Base-by-base conservation (phyloP, 2,797 vertebrate genomes). In the Ptychadena robeensis region DNA sequence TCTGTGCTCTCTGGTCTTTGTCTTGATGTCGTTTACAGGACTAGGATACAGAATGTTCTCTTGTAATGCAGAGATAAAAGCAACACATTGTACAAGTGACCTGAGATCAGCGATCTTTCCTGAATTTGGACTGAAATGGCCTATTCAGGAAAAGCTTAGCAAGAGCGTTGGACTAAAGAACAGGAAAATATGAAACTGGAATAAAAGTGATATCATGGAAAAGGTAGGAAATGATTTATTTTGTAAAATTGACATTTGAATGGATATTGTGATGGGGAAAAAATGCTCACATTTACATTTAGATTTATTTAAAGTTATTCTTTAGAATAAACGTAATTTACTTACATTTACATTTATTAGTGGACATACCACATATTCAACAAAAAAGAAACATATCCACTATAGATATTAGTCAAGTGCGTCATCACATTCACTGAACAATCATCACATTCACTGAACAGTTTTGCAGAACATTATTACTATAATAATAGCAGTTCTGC, bases 111-210 rank as follows among this genome's bases (percentile, higher is more conserved):
- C 8, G 15, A 73, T 82, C 63, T 68, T 81, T 82, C 80, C 80
- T 82, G 79, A 73, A 67, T 81, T 73, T 31, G 28, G 30, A 6
- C 63, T 37, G 61, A 74, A 82, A 73, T 75, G 40, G 44, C 80
- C 35, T 74, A 68, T 82, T 82, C 80, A 75, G 80, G 63, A 82
- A 82, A 81, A 61, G 80, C 72, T 67, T 31, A 32, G 38, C 75
- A 48, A 59, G 34, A 65, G 48, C 66, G n/a, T 73, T 74, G 80
- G 80, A 82, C 57, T 40, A 37, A 15, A 53, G 25, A 73, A 11
- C 32, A 82, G 15, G 72, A 38, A 75, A 68, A 71, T 48, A 67
- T 30, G 2, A 68, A 65, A 38, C 30, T 30, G 35, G 40, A 81
- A 66, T 12, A 59, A 69, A 35, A 34, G 31, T 79, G 66, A 69